phyloP scores from a whole-genome alignment of 2,113 vertebrate species.

The Plestiodon gilberti region DNA sequence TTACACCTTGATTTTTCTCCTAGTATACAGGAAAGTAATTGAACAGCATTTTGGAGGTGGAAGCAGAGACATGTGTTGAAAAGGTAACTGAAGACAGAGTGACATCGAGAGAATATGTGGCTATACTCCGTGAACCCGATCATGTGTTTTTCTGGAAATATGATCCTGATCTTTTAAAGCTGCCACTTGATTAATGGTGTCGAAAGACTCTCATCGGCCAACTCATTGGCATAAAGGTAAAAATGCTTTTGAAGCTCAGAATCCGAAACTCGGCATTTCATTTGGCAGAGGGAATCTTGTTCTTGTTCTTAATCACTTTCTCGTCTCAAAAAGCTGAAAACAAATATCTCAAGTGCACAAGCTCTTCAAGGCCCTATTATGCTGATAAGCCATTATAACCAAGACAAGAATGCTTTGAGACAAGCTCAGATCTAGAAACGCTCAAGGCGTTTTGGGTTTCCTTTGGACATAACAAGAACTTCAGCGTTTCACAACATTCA shows the following conservation, averaged over 20 bases:
- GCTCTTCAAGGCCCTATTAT: not conserved
- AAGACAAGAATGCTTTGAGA: not conserved
- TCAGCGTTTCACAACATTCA: constrained; percentile 36
- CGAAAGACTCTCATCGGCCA: not conserved
- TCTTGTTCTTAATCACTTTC: not conserved
- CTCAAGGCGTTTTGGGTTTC: not conserved
- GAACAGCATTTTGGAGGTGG: not conserved
- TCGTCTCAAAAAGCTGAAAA: constrained; percentile 2
- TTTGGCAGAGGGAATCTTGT: not conserved
- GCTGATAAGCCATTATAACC: not conserved
- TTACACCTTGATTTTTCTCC: not conserved
- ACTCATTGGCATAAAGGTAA: constrained; percentile 4
- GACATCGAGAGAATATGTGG: not conserved
- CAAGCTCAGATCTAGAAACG: not conserved
- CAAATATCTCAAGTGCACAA: not conserved
- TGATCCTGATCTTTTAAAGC: constrained; percentile 32
- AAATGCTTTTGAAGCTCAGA: constrained; percentile 21
- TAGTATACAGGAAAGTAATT: not conserved
- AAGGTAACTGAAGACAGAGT: not conserved
- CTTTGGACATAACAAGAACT: not conserved
- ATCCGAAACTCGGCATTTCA: not conserved
- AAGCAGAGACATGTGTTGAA: not conserved
- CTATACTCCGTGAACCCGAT: not conserved
- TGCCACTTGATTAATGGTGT: not conserved
- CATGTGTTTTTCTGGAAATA: constrained; percentile 21